Evolutionary conservation across 2,888 invertebrate genomes (phyloP).

Genomic region (Halocaridina rubra): DNA sequence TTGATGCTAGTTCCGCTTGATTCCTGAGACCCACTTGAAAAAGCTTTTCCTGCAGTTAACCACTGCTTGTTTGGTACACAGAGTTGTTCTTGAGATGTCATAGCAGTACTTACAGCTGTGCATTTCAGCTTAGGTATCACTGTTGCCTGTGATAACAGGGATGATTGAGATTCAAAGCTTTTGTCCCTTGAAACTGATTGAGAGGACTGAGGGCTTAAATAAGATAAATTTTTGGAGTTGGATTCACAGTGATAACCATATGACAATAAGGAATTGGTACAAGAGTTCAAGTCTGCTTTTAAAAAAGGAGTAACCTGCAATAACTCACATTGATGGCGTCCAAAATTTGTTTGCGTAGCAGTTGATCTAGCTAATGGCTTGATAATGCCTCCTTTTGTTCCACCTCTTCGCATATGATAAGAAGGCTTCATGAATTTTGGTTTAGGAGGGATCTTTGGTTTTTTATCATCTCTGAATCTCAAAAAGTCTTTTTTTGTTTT

Average conservation of each 20-base stretch:
- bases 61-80: neutral
- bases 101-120: neutral
- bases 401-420: constrained; percentile 34
- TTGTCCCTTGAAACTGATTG: constrained; percentile 27
- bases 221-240: neutral
- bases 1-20: constrained; percentile 31
- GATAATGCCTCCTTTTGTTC: neutral
- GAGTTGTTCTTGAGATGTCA: neutral
- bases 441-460: constrained; percentile 42
- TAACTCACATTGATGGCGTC: neutral
- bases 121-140: constrained; percentile 20
- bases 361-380: constrained; percentile 27
- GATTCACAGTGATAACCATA: neutral
- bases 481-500: constrained; percentile 31
- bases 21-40: constrained; percentile 26
- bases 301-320: neutral
- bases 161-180: constrained; percentile 49
- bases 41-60: neutral
- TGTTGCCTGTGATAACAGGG: constrained; percentile 45
- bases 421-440: constrained; percentile 44
- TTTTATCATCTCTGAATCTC: constrained; percentile 32
- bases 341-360: constrained; percentile 23
- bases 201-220: constrained; percentile 28
- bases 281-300: neutral
- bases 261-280: neutral